A percentile compares a stretch with the other conserved stretches of the same genome.
Evolutionary conservation across 2,888 invertebrate species (phyloP).

Genomic region (Helobdella robusta): DNA sequence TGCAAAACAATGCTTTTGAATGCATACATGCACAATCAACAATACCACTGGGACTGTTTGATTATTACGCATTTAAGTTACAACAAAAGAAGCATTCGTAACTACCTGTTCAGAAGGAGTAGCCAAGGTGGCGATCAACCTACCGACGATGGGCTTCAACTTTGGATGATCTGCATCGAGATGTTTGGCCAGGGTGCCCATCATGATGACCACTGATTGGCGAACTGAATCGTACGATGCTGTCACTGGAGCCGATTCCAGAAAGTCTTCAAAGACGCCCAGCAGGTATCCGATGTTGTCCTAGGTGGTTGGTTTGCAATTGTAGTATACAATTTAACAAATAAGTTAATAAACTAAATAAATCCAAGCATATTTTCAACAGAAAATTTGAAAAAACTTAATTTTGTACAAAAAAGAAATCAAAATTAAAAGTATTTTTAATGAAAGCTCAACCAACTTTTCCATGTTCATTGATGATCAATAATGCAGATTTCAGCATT

Average conservation of each 20-base stretch:
- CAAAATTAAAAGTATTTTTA: background rate
- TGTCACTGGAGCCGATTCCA: slow-evolving; percentile 82
- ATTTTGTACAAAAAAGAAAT: background rate
- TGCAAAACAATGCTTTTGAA: too few species aligned
- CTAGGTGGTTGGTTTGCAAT: slow-evolving; percentile 38
- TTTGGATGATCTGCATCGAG: slow-evolving; percentile 77
- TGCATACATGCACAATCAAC: too few species aligned
- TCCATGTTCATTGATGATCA: slow-evolving; percentile 81
- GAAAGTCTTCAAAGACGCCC: slow-evolving; percentile 83
- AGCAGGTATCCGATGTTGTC: slow-evolving; percentile 61
- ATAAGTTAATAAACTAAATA: background rate
- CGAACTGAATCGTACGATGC: slow-evolving; percentile 82
- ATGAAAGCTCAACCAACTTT: slow-evolving; percentile 59
- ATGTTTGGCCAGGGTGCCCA: slow-evolving; percentile 94
- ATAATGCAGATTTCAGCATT: slow-evolving; percentile 87
- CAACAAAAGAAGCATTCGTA: too few species aligned
- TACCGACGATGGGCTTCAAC: slow-evolving; percentile 83
- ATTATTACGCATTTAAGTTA: too few species aligned
- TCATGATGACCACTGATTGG: slow-evolving; percentile 88
- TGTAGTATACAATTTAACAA: background rate
- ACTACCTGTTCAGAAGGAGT: slow-evolving; percentile 94
- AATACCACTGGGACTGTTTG: too few species aligned
- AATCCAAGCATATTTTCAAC: background rate
- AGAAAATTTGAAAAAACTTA: background rate
- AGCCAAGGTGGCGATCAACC: slow-evolving; percentile 78